Conservation (phyloP, 2,797 vertebrate genomes). For the Eremophila alpestris region DNA sequence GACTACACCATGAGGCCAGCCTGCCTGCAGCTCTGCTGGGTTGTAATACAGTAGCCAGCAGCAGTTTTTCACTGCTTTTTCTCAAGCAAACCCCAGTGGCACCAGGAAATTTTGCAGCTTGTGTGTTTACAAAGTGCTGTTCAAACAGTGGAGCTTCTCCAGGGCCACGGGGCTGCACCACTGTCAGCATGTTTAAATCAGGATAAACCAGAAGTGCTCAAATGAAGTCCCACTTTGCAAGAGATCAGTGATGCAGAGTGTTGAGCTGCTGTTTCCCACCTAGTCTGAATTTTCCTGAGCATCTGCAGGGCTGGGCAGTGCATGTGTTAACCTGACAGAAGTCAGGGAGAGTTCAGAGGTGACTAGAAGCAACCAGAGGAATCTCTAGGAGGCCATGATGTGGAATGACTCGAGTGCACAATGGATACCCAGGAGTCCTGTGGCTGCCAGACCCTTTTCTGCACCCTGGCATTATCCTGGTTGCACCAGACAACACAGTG, state of each 20-base stretch:
- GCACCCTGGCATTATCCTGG: not conserved
- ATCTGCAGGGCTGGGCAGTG: not conserved
- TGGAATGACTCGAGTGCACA: not conserved
- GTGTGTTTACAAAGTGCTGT: not conserved
- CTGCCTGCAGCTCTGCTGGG: not conserved
- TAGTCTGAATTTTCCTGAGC: not conserved
- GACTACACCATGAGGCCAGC: fast-evolving
- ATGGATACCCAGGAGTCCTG: not conserved
- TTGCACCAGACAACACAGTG: not conserved
- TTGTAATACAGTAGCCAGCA: not conserved
- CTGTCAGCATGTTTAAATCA: not conserved
- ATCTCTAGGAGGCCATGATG: not conserved
- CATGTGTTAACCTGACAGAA: not conserved
- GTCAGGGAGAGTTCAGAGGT: not conserved
- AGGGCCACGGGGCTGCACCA: not conserved
- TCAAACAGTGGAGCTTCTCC: not conserved
- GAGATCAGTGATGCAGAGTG: not conserved
- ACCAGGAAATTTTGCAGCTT: not conserved
- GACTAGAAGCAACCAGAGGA: not conserved
- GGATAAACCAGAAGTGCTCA: not conserved
- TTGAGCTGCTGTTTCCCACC: not conserved
- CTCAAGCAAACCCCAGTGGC: conserved; percentile 5
- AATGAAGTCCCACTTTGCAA: not conserved
- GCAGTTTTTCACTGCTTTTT: not conserved
- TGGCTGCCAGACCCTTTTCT: not conserved